A percentile compares a stretch with the other conserved stretches of the same genome.
phyloP scores from a whole-genome alignment of 2,113 vertebrate genomes.

The Paratilapia polleni region DNA sequence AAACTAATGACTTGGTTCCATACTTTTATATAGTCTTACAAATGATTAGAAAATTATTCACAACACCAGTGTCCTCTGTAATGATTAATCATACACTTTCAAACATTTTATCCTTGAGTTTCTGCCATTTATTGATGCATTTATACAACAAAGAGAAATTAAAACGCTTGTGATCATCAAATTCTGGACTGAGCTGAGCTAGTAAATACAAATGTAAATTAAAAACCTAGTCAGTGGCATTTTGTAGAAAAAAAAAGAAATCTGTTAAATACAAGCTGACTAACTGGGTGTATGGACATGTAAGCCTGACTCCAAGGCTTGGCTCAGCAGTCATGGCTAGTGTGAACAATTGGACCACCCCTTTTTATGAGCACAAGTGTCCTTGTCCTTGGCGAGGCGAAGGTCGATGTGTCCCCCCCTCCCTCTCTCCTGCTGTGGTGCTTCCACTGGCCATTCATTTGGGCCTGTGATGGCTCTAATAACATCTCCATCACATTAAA shows the following conservation, averaged over 20 bases:
- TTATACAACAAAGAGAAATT: background rate
- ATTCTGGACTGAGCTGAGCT: background rate
- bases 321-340: slow-evolving; percentile 56
- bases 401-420: slow-evolving; percentile 56
- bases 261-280: background rate
- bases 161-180: background rate
- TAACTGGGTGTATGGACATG: slow-evolving; percentile 18
- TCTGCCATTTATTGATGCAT: background rate
- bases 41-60: background rate
- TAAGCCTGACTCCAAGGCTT: slow-evolving; percentile 50
- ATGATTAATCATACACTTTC: background rate
- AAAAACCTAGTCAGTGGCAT: background rate
- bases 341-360: slow-evolving; percentile 69
- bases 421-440: slow-evolving; percentile 55
- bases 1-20: background rate
- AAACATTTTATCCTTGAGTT: background rate
- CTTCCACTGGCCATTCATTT: slow-evolving; percentile 72
- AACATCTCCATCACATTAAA: slow-evolving; percentile 78
- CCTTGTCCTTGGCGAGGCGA: slow-evolving; percentile 78
- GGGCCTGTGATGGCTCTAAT: slow-evolving; percentile 70
- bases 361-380: slow-evolving; percentile 75
- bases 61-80: background rate
- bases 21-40: background rate
- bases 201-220: background rate
- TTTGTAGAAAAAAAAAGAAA: background rate